Percentiles rank a stretch among this genome's conserved stretches.
These are phyloP conservation scores for Alosa sapidissima DNA, from an alignment of 2,797 vertebrate genomes.

Conservation along the genomic window DNA sequence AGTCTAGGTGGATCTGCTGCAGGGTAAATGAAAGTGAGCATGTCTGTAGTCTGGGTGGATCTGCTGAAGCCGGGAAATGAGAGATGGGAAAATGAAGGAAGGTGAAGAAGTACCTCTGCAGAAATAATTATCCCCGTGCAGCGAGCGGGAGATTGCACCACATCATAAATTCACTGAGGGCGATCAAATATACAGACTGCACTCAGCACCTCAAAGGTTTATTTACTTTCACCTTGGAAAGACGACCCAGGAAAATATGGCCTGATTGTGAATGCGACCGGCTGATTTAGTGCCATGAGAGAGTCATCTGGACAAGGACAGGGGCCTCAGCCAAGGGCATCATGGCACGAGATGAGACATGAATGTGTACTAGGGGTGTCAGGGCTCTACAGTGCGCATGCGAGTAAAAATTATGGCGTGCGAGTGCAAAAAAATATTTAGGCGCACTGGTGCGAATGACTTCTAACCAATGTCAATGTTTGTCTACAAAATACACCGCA, in stretches of 20 bases:
- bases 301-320: neutral
- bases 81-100: neutral
- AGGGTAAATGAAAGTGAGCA: neutral
- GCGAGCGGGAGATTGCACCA: neutral
- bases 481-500: too few relatives aligned
- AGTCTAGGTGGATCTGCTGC: neutral
- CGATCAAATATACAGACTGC: constrained; percentile 26
- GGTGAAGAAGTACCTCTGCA: neutral
- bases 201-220: constrained; percentile 45
- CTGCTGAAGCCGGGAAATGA: neutral
- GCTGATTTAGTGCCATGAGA: neutral
- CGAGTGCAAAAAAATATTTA: too few relatives aligned
- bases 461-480: too few relatives aligned
- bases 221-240: constrained; percentile 59
- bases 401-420: too few relatives aligned
- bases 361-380: too few relatives aligned
- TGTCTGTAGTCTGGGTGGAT: neutral
- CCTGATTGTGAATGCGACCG: neutral
- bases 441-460: too few relatives aligned
- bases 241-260: constrained; percentile 51
- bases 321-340: neutral
- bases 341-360: neutral
- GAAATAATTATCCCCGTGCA: constrained; percentile 4
- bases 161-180: constrained; percentile 13
- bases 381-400: too few relatives aligned